A percentile compares a stretch with the other conserved stretches of the same genome.
Conservation (phyloP, 2,113 vertebrate species). For the Rafetus swinhoei region DNA sequence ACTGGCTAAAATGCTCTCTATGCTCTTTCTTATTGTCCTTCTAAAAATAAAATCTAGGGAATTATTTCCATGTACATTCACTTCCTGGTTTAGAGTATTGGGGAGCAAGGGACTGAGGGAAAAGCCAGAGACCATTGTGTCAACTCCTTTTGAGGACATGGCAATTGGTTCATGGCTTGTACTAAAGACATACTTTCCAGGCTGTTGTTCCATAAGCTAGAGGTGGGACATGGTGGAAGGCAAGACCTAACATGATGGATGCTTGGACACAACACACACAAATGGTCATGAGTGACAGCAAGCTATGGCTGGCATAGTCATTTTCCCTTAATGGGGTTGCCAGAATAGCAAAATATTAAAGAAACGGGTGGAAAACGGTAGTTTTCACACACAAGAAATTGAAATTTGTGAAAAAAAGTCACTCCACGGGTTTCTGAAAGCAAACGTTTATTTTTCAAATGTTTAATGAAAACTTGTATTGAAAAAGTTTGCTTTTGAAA, state of each 20-base stretch:
- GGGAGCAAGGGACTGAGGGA: constrained; percentile 56
- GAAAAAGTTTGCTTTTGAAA: not conserved
- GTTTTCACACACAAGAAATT: not conserved
- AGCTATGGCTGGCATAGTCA: not conserved
- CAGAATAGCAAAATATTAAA: constrained; percentile 7
- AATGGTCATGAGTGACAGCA: not conserved
- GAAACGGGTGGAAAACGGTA: not conserved
- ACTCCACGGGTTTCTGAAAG: not conserved
- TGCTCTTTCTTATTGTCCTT: constrained; percentile 3
- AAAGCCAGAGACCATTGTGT: constrained; percentile 55
- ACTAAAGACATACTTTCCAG: constrained; percentile 53
- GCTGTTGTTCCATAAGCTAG: constrained; percentile 41
- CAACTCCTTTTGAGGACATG: constrained; percentile 62
- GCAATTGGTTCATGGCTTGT: constrained; percentile 62
- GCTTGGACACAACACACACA: not conserved
- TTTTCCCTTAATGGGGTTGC: not conserved
- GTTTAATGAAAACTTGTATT: not conserved
- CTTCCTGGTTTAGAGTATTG: constrained; percentile 42
- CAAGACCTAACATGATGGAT: constrained; percentile 15
- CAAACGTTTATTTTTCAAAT: not conserved
- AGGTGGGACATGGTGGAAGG: constrained; percentile 36
- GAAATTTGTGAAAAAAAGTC: not conserved
- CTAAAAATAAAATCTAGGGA: constrained; percentile 58
- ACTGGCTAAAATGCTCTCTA: constrained; percentile 28
- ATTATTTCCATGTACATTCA: constrained; percentile 41